Evolutionary conservation across 2,113 vertebrate species (phyloP).

Genomic region (Oryzias woworae): DNA sequence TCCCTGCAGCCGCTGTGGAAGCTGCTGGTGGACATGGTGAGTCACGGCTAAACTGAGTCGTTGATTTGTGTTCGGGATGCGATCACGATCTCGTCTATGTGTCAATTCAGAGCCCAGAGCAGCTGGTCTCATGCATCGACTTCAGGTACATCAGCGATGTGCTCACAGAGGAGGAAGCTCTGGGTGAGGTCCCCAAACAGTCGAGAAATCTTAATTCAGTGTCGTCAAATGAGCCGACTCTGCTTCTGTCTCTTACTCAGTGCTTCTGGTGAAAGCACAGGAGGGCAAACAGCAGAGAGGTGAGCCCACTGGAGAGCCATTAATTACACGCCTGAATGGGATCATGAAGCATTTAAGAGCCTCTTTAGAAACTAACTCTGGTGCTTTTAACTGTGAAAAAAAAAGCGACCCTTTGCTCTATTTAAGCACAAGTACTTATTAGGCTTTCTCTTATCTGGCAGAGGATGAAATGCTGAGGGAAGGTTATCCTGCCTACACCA

Average conservation of each 20-base stretch:
- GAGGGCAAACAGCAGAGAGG: conserved; percentile 76
- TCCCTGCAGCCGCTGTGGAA: conserved; percentile 82
- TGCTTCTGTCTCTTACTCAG: conserved; percentile 54
- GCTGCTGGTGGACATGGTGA: conserved; percentile 82
- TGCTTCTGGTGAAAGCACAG: conserved; percentile 76
- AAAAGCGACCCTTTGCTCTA: neutral
- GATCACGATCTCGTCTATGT: neutral
- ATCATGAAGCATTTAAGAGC: conserved; percentile 17
- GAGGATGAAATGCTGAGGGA: conserved; percentile 76
- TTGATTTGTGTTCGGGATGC: neutral
- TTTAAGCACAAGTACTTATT: conserved; percentile 11
- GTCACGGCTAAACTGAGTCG: conserved; percentile 28
- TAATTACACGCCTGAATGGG: conserved; percentile 23
- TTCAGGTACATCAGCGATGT: conserved; percentile 83
- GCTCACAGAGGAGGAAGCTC: conserved; percentile 79
- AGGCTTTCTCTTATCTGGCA: conserved; percentile 47
- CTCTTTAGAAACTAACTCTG: conserved; percentile 27
- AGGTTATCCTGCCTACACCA: conserved; percentile 82
- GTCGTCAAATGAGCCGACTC: neutral
- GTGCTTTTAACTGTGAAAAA: conserved; percentile 26
- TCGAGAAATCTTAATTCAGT: neutral
- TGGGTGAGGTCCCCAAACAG: conserved; percentile 68
- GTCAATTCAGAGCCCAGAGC: conserved; percentile 69
- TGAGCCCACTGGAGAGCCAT: conserved; percentile 46
- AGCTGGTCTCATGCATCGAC: conserved; percentile 81